Conservation (phyloP, 2,113 vertebrate genomes). For the Amphiprion percula region DNA sequence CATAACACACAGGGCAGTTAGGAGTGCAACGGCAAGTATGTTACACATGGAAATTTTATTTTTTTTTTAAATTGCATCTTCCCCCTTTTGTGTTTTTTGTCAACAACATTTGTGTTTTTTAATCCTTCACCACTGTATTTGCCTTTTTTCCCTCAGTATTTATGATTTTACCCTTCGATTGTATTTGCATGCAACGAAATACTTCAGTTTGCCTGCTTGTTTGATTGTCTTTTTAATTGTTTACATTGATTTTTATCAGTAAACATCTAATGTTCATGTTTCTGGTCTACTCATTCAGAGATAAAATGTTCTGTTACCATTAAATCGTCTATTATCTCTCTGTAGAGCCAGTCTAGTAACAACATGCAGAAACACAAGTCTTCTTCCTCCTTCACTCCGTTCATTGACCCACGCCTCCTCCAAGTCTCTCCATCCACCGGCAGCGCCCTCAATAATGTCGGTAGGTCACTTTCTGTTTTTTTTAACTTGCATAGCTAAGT, state of each 20-base stretch:
- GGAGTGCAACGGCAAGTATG: slow-evolving; percentile 64
- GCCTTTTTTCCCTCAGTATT: slow-evolving; percentile 28
- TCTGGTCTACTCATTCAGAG: not conserved
- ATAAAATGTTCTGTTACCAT: not conserved
- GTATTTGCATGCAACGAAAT: slow-evolving; percentile 44
- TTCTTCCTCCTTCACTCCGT: slow-evolving; percentile 99
- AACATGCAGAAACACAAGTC: slow-evolving; percentile 99
- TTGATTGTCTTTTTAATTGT: slow-evolving; percentile 12
- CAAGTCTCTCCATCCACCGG: slow-evolving; percentile 98
- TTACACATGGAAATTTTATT: slow-evolving; percentile 15
- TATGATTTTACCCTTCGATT: slow-evolving; percentile 36
- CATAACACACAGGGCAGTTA: slow-evolving; percentile 55
- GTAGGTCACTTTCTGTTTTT: slow-evolving; percentile 83
- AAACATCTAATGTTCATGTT: not conserved
- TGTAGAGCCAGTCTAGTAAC: slow-evolving; percentile 96
- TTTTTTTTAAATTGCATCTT: not conserved
- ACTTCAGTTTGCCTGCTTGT: slow-evolving; percentile 74
- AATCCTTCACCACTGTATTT: slow-evolving; percentile 42
- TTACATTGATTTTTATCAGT: not conserved
- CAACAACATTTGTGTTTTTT: slow-evolving; percentile 40
- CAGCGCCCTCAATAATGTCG: slow-evolving; percentile 95
- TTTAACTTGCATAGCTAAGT: no score
- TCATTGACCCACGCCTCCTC: slow-evolving; percentile 98
- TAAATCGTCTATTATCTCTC: slow-evolving; percentile 5
- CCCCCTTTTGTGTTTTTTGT: slow-evolving; percentile 41